Evolutionary conservation across 2,797 vertebrate genomes (phyloP).

Genomic region (Sphenopsis melanotis): DNA sequence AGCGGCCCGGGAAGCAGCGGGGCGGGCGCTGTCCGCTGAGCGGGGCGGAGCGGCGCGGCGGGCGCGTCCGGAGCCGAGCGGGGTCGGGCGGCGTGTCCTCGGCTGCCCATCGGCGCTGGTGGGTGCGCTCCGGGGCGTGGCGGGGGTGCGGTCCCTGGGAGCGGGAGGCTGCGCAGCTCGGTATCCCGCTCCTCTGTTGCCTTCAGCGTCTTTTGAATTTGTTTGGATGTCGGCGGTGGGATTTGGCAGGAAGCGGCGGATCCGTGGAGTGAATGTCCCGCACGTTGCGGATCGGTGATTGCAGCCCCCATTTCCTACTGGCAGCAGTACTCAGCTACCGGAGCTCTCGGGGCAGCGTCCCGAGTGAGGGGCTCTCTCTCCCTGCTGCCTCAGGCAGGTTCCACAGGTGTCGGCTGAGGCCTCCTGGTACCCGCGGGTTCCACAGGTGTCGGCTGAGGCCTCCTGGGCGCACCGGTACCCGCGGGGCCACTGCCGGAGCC

Average conservation of each 20-base stretch:
- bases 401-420: neutral
- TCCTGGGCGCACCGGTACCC: accelerated
- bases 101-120: neutral
- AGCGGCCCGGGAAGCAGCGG: neutral
- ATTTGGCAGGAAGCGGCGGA: neutral
- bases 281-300: accelerated
- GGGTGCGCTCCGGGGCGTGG: neutral
- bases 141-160: neutral
- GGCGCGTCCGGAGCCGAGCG: neutral
- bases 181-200: neutral
- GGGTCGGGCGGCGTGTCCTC: neutral
- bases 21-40: no score
- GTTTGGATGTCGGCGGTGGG: neutral
- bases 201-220: neutral
- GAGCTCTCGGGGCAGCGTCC: neutral
- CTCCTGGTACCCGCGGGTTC: accelerated
- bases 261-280: accelerated
- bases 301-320: accelerated
- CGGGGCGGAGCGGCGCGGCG: neutral
- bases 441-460: neutral
- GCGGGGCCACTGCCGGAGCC: neutral
- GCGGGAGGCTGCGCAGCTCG: neutral
- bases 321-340: accelerated
- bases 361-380: accelerated
- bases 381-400: accelerated